A percentile compares a stretch with the other conserved stretches of the same genome.
phyloP scores from a whole-genome alignment of 2,113 vertebrate species.

The Malurus melanocephalus region DNA sequence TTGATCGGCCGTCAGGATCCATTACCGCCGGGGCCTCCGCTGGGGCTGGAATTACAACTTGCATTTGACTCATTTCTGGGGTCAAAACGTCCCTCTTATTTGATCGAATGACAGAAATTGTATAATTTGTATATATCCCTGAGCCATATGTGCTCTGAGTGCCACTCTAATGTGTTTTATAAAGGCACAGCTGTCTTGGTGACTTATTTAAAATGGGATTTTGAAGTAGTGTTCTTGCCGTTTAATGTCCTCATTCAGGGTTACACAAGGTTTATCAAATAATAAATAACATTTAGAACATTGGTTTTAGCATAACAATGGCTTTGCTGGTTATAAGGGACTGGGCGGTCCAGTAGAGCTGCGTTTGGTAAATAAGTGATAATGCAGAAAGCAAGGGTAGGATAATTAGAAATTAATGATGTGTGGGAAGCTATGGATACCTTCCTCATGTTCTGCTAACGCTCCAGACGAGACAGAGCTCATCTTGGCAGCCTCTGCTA shows the following conservation, averaged over 20 bases:
- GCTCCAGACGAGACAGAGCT: slow-evolving; percentile 26
- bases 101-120: slow-evolving; percentile 89
- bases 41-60: slow-evolving; percentile 87
- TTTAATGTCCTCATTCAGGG: slow-evolving; percentile 78
- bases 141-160: slow-evolving; percentile 82
- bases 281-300: slow-evolving; percentile 67
- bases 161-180: slow-evolving; percentile 84
- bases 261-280: slow-evolving; percentile 77
- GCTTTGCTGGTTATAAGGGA: slow-evolving; percentile 49
- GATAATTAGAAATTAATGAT: slow-evolving; percentile 59
- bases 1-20: slow-evolving; percentile 82
- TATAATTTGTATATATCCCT: slow-evolving; percentile 89
- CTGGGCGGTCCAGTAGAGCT: slow-evolving; percentile 11
- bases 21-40: slow-evolving; percentile 80
- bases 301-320: slow-evolving; percentile 66
- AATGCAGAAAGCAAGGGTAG: slow-evolving; percentile 27
- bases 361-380: slow-evolving; percentile 60
- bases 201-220: slow-evolving; percentile 86
- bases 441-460: background rate
- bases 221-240: slow-evolving; percentile 75
- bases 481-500: slow-evolving; percentile 20
- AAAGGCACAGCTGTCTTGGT: slow-evolving; percentile 80
- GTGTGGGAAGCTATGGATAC: background rate
- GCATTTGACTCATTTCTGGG: slow-evolving; percentile 81
- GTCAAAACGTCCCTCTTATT: slow-evolving; percentile 82